phyloP scores from a whole-genome alignment of 2,797 vertebrate genomes.

The Agapornis canus region DNA sequence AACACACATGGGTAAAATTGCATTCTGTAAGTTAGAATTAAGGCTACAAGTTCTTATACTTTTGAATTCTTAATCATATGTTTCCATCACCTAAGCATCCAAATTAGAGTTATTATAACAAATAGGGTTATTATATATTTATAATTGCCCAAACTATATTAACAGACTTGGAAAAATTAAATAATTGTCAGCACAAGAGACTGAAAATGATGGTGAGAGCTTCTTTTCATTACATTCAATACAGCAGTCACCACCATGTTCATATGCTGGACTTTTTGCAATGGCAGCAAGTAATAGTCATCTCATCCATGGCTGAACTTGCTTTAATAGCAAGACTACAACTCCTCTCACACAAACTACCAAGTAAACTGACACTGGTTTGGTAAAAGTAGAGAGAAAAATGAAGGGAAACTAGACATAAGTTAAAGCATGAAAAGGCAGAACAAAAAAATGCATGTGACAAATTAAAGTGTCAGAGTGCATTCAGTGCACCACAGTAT shows the following conservation, averaged over 20 bases:
- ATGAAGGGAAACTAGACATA: not conserved
- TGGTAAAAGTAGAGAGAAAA: not conserved
- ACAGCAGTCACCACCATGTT: not conserved
- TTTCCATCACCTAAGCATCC: not conserved
- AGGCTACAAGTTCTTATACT: not conserved
- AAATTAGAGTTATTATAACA: not conserved
- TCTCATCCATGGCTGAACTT: not conserved
- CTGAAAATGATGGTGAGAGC: not conserved
- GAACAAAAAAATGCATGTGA: not conserved
- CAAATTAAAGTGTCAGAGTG: not conserved
- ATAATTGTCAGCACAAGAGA: not conserved
- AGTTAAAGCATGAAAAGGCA: not conserved
- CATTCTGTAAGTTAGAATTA: not conserved
- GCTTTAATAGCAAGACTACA: not conserved
- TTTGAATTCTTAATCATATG: not conserved
- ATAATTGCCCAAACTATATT: not conserved
- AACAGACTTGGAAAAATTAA: not conserved
- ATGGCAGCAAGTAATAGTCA: not conserved
- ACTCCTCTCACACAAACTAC: not conserved
- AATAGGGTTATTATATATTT: too few relatives aligned
- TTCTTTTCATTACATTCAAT: not conserved
- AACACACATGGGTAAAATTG: not conserved
- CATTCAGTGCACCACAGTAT: not conserved
- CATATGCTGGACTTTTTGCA: not conserved
- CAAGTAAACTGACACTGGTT: not conserved